phyloP scores from a whole-genome alignment of 2,797 vertebrate genomes.

The Todus mexicanus region DNA sequence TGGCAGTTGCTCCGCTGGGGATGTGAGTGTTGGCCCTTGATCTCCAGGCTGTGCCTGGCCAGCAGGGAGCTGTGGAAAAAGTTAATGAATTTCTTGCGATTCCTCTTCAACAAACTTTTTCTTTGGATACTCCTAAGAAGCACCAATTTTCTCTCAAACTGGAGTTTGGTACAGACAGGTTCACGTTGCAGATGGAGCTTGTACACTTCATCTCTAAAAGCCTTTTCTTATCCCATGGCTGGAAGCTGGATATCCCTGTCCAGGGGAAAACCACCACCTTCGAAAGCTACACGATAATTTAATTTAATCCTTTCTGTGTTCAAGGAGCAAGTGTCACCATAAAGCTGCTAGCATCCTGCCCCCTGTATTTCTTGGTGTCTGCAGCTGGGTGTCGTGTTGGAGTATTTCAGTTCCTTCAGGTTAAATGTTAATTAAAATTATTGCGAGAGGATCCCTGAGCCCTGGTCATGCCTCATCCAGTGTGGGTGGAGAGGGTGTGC shows the following conservation, averaged over 20 bases:
- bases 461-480: not conserved
- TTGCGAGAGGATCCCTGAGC: not conserved
- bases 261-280: not conserved
- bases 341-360: not conserved
- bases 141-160: not conserved
- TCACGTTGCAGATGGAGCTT: not conserved
- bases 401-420: not conserved
- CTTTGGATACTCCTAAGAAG: not conserved
- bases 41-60: not conserved
- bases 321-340: not conserved
- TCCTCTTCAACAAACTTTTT: not conserved
- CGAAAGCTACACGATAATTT: not conserved
- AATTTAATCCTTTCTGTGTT: slow-evolving; percentile 3
- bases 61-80: not conserved
- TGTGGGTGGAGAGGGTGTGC: not conserved
- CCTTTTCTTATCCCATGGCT: not conserved
- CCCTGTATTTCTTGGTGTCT: not conserved
- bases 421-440: slow-evolving; percentile 30
- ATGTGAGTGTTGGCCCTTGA: not conserved
- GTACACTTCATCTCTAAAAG: not conserved
- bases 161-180: not conserved
- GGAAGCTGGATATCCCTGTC: not conserved
- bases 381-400: not conserved
- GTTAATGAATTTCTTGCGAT: not conserved
- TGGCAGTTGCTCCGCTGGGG: not conserved